phyloP scores from a whole-genome alignment of 2,888 invertebrate genomes.

The Graphium colonna region DNA sequence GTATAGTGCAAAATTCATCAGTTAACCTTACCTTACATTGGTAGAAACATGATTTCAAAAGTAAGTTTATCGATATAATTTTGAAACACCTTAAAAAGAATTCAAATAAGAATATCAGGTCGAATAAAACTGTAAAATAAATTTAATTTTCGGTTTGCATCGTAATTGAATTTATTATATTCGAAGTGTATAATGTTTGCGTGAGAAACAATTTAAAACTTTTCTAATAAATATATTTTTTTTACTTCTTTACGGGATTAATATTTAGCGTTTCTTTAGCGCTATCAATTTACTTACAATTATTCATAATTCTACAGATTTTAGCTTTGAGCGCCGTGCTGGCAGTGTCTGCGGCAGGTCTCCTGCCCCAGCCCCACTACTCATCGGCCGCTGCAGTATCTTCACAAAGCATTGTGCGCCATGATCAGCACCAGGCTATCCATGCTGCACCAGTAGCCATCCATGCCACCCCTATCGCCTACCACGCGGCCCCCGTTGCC shows the following conservation, averaged over 20 bases:
- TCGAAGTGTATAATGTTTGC: too few relatives aligned
- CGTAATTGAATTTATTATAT: too few relatives aligned
- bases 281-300: too few relatives aligned
- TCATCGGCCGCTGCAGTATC: constrained; percentile 59
- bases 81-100: too few relatives aligned
- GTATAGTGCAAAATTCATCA: constrained; percentile 47
- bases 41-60: constrained; percentile 62
- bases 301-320: constrained; percentile 46
- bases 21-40: constrained; percentile 43
- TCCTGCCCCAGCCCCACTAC: constrained; percentile 57
- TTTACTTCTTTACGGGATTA: too few relatives aligned
- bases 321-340: constrained; percentile 57
- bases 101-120: too few relatives aligned
- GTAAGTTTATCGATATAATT: constrained; percentile 43
- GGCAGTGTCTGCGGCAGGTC: constrained; percentile 61
- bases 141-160: too few relatives aligned
- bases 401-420: constrained; percentile 58
- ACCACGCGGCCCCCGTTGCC: constrained; percentile 42
- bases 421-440: constrained; percentile 38
- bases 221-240: too few relatives aligned
- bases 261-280: too few relatives aligned
- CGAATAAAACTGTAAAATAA: too few relatives aligned
- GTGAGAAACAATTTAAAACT: too few relatives aligned
- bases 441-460: constrained; percentile 34
- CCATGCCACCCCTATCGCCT: constrained; percentile 40